These are phyloP conservation scores for Pyrochroa serraticornis DNA, from an alignment of 2,888 invertebrate species.

Conservation along the genomic window DNA sequence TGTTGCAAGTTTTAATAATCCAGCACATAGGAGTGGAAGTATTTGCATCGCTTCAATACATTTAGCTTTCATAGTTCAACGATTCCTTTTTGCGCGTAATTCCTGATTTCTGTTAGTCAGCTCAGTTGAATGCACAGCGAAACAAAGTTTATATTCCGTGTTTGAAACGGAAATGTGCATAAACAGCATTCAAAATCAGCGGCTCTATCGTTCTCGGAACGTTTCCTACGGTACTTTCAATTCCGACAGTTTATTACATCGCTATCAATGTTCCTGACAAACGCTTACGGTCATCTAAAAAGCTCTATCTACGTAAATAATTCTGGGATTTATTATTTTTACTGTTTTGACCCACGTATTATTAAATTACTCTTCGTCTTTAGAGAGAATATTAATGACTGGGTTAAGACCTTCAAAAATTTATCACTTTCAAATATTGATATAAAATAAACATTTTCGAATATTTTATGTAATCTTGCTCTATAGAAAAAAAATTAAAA, in stretches of 20 bases:
- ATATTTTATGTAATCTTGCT: too few species aligned
- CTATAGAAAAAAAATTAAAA: too few species aligned
- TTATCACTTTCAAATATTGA: too few species aligned
- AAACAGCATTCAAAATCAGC: constrained; percentile 12
- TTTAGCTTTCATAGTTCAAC: constrained; percentile 19
- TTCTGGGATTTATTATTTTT: too few species aligned
- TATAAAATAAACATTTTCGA: too few species aligned
- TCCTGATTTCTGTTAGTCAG: constrained; percentile 18
- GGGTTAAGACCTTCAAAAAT: too few species aligned
- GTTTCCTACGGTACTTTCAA: constrained; percentile 3
- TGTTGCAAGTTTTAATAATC: constrained; percentile 10
- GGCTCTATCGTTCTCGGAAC: constrained; percentile 5
- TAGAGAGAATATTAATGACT: too few species aligned
- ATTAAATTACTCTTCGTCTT: too few species aligned
- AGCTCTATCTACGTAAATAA: too few species aligned
- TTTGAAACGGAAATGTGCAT: constrained; percentile 18
- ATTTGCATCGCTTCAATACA: constrained; percentile 16
- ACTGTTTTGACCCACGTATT: too few species aligned
- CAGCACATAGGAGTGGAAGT: constrained; percentile 6
- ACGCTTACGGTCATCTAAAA: too few species aligned
- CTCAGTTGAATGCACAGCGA: constrained; percentile 14
- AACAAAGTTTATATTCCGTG: constrained; percentile 10
- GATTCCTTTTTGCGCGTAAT: constrained; percentile 20
- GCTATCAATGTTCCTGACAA: too few species aligned
- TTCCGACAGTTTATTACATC: not conserved